A percentile compares a stretch with the other conserved stretches of the same genome.
phyloP scores from a whole-genome alignment of 2,888 invertebrate species.

The Toxonevra muliebris region DNA sequence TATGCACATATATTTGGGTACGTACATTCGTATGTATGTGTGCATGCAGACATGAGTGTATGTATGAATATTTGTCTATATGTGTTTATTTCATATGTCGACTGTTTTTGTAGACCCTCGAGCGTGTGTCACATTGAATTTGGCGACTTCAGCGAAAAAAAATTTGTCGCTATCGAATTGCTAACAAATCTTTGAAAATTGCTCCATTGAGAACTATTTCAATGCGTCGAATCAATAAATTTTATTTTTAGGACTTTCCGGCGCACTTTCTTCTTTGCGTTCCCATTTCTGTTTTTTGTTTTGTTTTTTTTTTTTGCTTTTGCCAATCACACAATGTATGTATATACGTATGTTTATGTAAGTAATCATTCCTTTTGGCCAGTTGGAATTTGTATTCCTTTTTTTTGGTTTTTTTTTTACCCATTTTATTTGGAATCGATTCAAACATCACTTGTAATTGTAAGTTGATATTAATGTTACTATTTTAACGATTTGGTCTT shows the following conservation, averaged over 20 bases:
- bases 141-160: conserved; percentile 23
- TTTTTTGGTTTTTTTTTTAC: not conserved
- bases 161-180: conserved; percentile 40
- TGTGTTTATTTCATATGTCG: too few relatives aligned
- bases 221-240: conserved; percentile 62
- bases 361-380: not conserved
- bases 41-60: too few relatives aligned
- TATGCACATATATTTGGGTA: too few relatives aligned
- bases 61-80: too few relatives aligned
- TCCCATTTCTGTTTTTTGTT: conserved; percentile 21
- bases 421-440: conserved; percentile 36
- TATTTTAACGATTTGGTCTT: not conserved
- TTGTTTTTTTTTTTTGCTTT: conserved; percentile 28
- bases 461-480: conserved; percentile 40
- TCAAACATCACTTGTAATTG: conserved; percentile 41
- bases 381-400: not conserved
- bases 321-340: not conserved
- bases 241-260: conserved; percentile 43
- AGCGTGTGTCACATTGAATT: conserved; percentile 27
- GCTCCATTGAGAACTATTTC: conserved; percentile 61
- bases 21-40: too few relatives aligned
- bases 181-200: conserved; percentile 55
- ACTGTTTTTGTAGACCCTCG: not conserved
- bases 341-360: not conserved
- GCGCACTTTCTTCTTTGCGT: conserved; percentile 10